Evolutionary conservation across 2,888 invertebrate genomes (phyloP), one percentile per base, ranked within the genome.

Genomic region (Drosophila siamana): DNA sequence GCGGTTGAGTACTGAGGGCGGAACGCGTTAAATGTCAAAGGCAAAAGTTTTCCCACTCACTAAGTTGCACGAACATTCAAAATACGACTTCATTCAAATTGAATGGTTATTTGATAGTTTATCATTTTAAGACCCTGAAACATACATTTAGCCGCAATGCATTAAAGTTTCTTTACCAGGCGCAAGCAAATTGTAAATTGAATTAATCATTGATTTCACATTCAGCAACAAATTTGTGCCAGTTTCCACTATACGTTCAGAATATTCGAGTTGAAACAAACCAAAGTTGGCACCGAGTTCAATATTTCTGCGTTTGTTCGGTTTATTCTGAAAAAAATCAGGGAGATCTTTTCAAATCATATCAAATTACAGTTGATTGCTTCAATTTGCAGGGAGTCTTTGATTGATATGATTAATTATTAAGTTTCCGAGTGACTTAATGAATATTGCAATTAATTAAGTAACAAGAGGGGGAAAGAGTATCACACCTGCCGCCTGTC

Each of bases 1-100:
- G 41, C 16, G 52, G 16, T 1, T 38, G 36, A 6, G 26, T 6
- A 26, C 26, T 19, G 19, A 1, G 19, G 7, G 36, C 9, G 7
- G 7, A 40, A n/a, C 33, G 55, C 24, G 46, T 61, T 11, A 54
- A 62, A 62, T 62, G 46, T 55, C 56, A 62, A 62, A 62, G 62
- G 61, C 3, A 38, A 54, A 44, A 44, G 24, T 61, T 48, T 6
- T 38, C 26, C 6, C 36, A 46, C 24, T 28, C 19, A 4, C 30
- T 33, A 28, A 15, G 46, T 47, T 16, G 13, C 13, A 22, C 38
- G 15, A 38, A n/a, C 24, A 5, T 16, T 38, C 22, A 19, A 19
- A 16, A n/a, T 13, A 28, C 55, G 22, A 26, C 15, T 19, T 30
- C 16, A 54, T 54, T 54, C 9, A 41, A 13, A 19, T 30, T 41